Conservation (phyloP, 2,113 vertebrate genomes). For the Leucosticte australis region DNA sequence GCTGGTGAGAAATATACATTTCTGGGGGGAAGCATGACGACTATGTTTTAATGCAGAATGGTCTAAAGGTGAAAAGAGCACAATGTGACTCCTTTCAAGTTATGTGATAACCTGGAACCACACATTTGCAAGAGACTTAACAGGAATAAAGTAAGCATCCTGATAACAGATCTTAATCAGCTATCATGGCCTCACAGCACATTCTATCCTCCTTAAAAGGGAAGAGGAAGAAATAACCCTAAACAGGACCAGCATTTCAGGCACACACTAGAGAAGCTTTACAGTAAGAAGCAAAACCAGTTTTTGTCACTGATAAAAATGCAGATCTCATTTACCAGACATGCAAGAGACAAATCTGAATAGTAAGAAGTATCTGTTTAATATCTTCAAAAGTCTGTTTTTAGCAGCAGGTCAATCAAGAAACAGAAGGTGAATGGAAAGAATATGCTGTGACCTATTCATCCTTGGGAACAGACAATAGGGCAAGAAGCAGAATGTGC, state of each 20-base stretch:
- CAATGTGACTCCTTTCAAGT: background rate
- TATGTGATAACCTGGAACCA: background rate
- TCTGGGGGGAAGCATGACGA: background rate
- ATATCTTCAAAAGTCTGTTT: background rate
- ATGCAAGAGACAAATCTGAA: background rate
- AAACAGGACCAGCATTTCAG: background rate
- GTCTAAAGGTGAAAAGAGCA: conserved; percentile 32
- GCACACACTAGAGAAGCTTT: background rate
- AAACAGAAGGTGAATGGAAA: background rate
- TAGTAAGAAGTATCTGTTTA: background rate
- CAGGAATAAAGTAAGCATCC: background rate
- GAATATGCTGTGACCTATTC: background rate
- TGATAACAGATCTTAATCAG: background rate
- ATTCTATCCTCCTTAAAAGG: background rate
- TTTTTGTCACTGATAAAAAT: background rate
- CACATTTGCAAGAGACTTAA: background rate
- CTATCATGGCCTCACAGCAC: background rate
- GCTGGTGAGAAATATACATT: background rate
- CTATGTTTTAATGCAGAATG: background rate
- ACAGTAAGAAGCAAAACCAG: background rate
- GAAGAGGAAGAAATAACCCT: background rate
- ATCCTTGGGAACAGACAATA: background rate
- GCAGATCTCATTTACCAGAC: background rate
- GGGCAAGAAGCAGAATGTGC: background rate
- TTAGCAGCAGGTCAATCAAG: background rate